These are phyloP conservation scores for Anguilla marmorata DNA, from an alignment of 2,797 vertebrate species.

Conservation along the genomic window DNA sequence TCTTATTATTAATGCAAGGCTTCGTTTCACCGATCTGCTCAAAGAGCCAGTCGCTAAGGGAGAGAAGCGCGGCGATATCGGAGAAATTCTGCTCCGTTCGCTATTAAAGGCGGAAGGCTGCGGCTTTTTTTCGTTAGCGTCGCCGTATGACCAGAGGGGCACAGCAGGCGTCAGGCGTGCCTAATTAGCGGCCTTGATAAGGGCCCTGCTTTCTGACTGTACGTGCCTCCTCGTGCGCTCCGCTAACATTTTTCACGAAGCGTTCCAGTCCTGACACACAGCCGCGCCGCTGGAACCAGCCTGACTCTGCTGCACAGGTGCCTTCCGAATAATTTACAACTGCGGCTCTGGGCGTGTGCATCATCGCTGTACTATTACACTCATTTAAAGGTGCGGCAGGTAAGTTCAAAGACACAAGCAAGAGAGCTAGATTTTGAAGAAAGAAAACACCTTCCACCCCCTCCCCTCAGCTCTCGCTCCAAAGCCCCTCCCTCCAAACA, in stretches of 20 bases:
- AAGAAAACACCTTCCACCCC: too few relatives aligned
- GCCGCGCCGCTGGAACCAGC: not conserved
- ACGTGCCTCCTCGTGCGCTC: not conserved
- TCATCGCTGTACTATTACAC: not conserved
- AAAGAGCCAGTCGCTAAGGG: not conserved
- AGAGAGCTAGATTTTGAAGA: too few relatives aligned
- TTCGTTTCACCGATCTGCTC: not conserved
- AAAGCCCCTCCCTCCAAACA: too few relatives aligned
- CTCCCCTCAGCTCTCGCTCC: too few relatives aligned
- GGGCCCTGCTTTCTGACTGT: not conserved
- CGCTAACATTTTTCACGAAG: not conserved
- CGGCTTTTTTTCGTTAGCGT: too few relatives aligned
- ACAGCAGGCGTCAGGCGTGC: not conserved
- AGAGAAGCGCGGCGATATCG: not conserved
- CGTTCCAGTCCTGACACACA: not conserved
- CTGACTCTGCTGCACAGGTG: not conserved
- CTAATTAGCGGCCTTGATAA: not conserved
- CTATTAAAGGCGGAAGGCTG: not conserved
- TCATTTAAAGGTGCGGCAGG: not conserved
- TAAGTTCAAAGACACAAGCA: too few relatives aligned
- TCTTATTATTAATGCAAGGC: not conserved
- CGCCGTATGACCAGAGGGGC: not conserved
- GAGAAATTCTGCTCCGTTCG: not conserved
- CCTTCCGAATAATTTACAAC: not conserved
- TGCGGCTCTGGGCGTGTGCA: not conserved